Percentiles rank a stretch among this genome's conserved stretches.
Conservation (phyloP, 1,140 invertebrate genomes). For the Plectrocnemia conspersa region DNA sequence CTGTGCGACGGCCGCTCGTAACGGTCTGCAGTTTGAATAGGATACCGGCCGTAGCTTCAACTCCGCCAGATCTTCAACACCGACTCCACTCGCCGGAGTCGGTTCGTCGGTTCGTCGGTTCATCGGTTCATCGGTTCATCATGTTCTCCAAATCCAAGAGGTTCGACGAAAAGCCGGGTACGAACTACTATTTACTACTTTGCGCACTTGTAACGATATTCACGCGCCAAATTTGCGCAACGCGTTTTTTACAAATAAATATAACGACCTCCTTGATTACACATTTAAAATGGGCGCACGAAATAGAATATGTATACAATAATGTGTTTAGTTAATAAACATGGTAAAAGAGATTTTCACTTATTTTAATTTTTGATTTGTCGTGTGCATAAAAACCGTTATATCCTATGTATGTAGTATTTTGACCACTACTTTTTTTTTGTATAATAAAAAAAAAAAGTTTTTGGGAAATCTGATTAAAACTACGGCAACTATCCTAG, state of each 20-base stretch:
- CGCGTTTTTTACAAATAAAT: not conserved
- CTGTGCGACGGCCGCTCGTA: no score
- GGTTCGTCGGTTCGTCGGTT: not conserved
- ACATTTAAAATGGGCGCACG: no score
- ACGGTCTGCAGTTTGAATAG: no score
- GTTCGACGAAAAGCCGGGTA: conserved; percentile 28
- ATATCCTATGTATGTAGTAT: no score
- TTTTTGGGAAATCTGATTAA: conserved; percentile 3
- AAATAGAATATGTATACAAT: conserved; percentile 4
- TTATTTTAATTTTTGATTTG: not conserved
- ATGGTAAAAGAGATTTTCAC: not conserved
- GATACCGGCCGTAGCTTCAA: no score
- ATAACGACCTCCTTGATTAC: not conserved
- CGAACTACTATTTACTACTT: not conserved
- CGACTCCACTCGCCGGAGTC: no score
- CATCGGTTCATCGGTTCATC: not conserved
- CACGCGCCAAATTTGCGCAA: not conserved
- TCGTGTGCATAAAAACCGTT: no score
- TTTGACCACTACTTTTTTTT: not conserved
- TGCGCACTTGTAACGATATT: not conserved
- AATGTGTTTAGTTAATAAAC: no score
- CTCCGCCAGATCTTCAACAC: no score
- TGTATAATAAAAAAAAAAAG: not conserved
- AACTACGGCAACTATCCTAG: not conserved
- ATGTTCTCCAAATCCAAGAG: conserved; percentile 30